Evolutionary conservation across 2,888 invertebrate species (phyloP).

Genomic region (Achlya flavicornis): DNA sequence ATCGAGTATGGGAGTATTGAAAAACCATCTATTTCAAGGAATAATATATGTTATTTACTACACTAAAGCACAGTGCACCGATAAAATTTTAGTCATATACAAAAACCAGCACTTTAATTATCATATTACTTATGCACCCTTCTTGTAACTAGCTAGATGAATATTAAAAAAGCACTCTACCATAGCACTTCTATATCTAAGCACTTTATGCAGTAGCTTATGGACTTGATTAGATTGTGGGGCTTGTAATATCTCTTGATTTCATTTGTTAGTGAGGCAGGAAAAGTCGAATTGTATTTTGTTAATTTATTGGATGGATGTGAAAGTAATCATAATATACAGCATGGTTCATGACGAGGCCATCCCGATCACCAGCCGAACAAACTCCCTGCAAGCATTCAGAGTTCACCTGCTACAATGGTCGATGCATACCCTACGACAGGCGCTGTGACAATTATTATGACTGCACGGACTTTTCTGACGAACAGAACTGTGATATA

Average conservation of each 20-base stretch:
- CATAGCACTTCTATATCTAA: neutral
- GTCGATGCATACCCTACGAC: slow-evolving; percentile 89
- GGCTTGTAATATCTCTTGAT: neutral
- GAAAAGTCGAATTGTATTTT: neutral
- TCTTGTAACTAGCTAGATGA: neutral
- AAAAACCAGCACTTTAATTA: neutral
- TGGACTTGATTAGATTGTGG: neutral
- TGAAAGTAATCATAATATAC: slow-evolving; percentile 47
- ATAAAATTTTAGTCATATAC: neutral
- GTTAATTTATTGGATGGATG: slow-evolving; percentile 6
- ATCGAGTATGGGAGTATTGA: neutral
- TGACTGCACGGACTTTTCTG: slow-evolving; percentile 95
- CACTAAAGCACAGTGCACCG: slow-evolving; percentile 1
- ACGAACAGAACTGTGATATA: slow-evolving; percentile 92
- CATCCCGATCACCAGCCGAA: slow-evolving; percentile 60
- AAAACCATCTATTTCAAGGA: neutral
- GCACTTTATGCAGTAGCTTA: neutral
- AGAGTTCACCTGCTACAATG: slow-evolving; percentile 90
- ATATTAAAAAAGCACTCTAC: neutral
- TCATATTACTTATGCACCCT: neutral
- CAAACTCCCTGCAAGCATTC: slow-evolving; percentile 81
- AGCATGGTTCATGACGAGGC: slow-evolving; percentile 69
- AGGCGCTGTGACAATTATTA: slow-evolving; percentile 94
- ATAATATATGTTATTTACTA: neutral
- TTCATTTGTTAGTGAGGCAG: neutral